These are phyloP conservation scores for Cyanistes caeruleus DNA, from an alignment of 2,113 vertebrate species.

Conservation along the genomic window DNA sequence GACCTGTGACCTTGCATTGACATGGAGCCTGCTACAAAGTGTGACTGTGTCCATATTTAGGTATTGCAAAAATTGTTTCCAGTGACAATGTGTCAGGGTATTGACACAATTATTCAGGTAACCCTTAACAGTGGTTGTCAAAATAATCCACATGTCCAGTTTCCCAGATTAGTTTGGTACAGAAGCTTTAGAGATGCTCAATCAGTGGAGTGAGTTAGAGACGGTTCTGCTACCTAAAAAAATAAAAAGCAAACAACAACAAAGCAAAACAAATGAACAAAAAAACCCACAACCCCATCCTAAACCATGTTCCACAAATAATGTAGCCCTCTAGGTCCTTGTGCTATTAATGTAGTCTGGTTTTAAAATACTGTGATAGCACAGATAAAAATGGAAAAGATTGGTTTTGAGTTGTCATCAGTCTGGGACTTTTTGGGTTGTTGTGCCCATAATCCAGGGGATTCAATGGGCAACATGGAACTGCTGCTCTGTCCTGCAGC, in stretches of 20 bases:
- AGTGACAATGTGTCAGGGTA: background rate
- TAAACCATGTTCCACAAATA: background rate
- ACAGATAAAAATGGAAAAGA: background rate
- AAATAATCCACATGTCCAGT: rapidly evolving
- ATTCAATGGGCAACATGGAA: background rate
- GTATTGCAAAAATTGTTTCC: background rate
- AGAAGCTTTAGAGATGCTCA: background rate
- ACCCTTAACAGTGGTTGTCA: background rate
- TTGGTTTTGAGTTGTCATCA: background rate
- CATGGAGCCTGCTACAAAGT: rapidly evolving
- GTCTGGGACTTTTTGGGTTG: background rate
- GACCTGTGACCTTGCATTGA: background rate
- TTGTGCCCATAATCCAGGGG: rapidly evolving
- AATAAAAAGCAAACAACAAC: background rate
- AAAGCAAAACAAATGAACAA: background rate
- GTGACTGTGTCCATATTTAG: background rate
- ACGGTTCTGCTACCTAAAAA: background rate
- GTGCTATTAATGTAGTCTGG: background rate
- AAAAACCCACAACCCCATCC: background rate
- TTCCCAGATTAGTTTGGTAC: background rate
- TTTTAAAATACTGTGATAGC: background rate
- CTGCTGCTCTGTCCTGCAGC: background rate
- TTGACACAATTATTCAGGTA: background rate
- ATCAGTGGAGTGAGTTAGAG: background rate
- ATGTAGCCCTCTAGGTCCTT: background rate